Conservation (phyloP, 1,140 invertebrate species). For the Drosophila kurseongensis region DNA sequence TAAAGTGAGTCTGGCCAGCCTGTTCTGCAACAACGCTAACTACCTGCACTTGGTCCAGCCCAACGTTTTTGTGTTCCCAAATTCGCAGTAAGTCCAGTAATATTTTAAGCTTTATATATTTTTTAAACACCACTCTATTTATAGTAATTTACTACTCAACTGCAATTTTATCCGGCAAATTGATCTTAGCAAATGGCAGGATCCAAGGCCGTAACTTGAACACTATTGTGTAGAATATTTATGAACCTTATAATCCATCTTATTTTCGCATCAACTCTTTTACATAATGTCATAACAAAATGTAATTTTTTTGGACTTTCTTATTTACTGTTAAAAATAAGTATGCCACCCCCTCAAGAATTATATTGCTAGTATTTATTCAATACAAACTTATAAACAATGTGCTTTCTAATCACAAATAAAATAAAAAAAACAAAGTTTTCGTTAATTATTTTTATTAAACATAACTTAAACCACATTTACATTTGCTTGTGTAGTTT, state of each 20-base stretch:
- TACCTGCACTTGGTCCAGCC: slow-evolving; percentile 91
- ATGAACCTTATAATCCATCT: neutral
- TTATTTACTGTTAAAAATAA: neutral
- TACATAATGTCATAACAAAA: neutral
- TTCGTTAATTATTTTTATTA: slow-evolving; percentile 7
- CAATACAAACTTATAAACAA: neutral
- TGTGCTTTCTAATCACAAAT: too few relatives aligned
- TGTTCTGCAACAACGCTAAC: slow-evolving; percentile 94
- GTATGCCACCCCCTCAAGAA: neutral
- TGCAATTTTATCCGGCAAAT: slow-evolving; percentile 88
- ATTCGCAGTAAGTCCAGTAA: slow-evolving; percentile 50
- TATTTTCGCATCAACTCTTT: neutral
- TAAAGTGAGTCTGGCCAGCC: slow-evolving; percentile 91
- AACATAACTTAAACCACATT: neutral
- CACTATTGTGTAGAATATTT: slow-evolving; percentile 12
- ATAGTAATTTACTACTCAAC: slow-evolving; percentile 85
- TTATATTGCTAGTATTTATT: neutral
- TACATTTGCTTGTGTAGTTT: slow-evolving; percentile 10
- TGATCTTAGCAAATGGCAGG: slow-evolving; percentile 88
- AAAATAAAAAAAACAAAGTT: too few relatives aligned
- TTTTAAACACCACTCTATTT: neutral
- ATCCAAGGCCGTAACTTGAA: slow-evolving; percentile 47
- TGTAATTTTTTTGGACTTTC: neutral
- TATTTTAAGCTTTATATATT: neutral
- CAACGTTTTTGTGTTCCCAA: slow-evolving; percentile 86